phyloP scores from a whole-genome alignment of 2,888 invertebrate species.

The Zootermopsis nevadensis region DNA sequence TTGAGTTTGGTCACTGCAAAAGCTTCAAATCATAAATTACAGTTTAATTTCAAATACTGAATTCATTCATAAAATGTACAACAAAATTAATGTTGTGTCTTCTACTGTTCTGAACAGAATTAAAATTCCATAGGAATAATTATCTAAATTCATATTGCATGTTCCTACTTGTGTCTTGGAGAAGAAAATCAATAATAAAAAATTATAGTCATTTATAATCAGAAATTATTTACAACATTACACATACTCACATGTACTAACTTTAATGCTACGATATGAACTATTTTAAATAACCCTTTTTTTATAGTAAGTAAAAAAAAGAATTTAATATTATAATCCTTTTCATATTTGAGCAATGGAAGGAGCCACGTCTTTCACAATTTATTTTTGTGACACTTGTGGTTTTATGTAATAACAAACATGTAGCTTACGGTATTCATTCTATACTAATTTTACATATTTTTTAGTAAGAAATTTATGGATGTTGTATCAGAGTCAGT shows the following conservation, averaged over 20 bases:
- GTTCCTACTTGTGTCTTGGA: slow-evolving; percentile 15
- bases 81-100: slow-evolving; percentile 3
- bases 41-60: not conserved
- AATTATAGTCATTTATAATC: slow-evolving; percentile 30
- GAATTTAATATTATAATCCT: slow-evolving; percentile 23
- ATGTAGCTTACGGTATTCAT: not conserved
- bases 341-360: slow-evolving; percentile 36
- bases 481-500: too few species aligned
- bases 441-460: not conserved
- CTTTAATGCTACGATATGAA: slow-evolving; percentile 1
- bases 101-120: slow-evolving; percentile 19
- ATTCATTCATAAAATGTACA: not conserved
- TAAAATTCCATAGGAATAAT: slow-evolving; percentile 46
- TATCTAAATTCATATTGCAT: slow-evolving; percentile 5
- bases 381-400: not conserved
- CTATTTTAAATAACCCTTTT: slow-evolving; percentile 7
- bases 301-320: not conserved
- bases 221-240: slow-evolving; percentile 48
- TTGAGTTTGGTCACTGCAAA: too few species aligned
- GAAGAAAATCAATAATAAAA: slow-evolving; percentile 13
- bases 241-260: slow-evolving; percentile 41
- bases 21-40: too few species aligned
- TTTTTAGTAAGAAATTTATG: too few species aligned
- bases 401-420: not conserved
- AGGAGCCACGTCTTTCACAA: not conserved